A percentile compares a stretch with the other conserved stretches of the same genome.
phyloP scores from a whole-genome alignment of 2,113 vertebrate genomes.

The Equus przewalskii region DNA sequence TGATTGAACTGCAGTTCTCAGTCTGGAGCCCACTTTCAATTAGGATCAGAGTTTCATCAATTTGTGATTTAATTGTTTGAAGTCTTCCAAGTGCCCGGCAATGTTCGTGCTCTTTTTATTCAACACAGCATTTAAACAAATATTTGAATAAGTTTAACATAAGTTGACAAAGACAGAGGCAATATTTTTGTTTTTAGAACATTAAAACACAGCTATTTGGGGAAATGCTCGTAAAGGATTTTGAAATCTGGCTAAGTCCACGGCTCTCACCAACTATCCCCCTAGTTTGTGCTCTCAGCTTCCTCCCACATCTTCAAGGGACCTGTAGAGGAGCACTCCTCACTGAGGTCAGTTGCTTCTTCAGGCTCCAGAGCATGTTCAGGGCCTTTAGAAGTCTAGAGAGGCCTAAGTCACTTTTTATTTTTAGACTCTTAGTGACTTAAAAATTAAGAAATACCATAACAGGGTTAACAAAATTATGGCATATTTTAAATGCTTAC shows the following conservation, averaged over 20 bases:
- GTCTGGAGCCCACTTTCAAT: conserved; percentile 12
- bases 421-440: neutral
- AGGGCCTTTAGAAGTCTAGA: neutral
- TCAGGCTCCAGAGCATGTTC: rapidly evolving
- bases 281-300: neutral
- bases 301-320: neutral
- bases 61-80: conserved; percentile 49
- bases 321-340: rapidly evolving
- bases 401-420: neutral
- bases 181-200: neutral
- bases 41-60: conserved; percentile 20
- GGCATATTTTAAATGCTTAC: neutral
- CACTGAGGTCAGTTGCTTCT: no score
- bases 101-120: conserved; percentile 14
- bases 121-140: conserved; percentile 8
- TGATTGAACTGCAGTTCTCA: neutral
- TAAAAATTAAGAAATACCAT: neutral
- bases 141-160: neutral
- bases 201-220: conserved; percentile 20
- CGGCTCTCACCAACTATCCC: neutral
- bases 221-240: neutral
- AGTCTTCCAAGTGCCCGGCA: neutral
- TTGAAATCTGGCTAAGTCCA: neutral
- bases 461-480: neutral
- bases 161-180: neutral